Evolutionary conservation across 2,888 invertebrate genomes (phyloP), one percentile per base, ranked within the genome.

Genomic region (Lochmaea crataegi): DNA sequence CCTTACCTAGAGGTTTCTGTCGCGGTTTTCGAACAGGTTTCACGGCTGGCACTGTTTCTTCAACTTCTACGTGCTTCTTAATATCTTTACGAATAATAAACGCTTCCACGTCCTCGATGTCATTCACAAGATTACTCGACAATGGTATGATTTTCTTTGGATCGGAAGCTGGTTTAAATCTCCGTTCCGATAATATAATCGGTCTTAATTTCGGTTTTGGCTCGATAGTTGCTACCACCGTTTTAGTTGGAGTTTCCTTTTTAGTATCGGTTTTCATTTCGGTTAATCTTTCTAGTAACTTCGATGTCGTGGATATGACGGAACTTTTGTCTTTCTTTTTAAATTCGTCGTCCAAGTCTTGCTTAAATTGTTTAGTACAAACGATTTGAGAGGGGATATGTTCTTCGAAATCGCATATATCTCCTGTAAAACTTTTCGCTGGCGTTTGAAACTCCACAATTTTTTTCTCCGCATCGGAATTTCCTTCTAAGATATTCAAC

Each of bases 221-320:
- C 56, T 73, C 53, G 12, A 65, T 12, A 11, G 26, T 60, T 51
- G 48, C 58, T 14, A 26, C 4, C n/a, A 22, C 51, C 16, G 32
- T 66, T 11, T 72, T 71, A 18, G 63, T 51, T 11, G 64, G 6
- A 12, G 26, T 26, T 42, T 66, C 73, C 12, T 48, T 64, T 45
- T 51, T 71, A 16, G 12, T 71, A 42, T 76, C 73, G 3, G 71
- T 58, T 74, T 78, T 78, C 10, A 76, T 72, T 71, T 79, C 79
- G 0, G 77, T 77, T 76, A 91, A 84, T 71, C 91, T 89, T 83
- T 90, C 90, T 73, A 91, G 84, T 58, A 91, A 82, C 84, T 90
- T 91, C 1, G 90, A 89, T 12, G 75, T 74, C 0, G 75, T 76
- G 4, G 89, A 79, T 38, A 77, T 77, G 16, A 73, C 87, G 7